These are phyloP conservation scores for Corvus moneduloides DNA, from an alignment of 2,113 vertebrate genomes.

Conservation along the genomic window DNA sequence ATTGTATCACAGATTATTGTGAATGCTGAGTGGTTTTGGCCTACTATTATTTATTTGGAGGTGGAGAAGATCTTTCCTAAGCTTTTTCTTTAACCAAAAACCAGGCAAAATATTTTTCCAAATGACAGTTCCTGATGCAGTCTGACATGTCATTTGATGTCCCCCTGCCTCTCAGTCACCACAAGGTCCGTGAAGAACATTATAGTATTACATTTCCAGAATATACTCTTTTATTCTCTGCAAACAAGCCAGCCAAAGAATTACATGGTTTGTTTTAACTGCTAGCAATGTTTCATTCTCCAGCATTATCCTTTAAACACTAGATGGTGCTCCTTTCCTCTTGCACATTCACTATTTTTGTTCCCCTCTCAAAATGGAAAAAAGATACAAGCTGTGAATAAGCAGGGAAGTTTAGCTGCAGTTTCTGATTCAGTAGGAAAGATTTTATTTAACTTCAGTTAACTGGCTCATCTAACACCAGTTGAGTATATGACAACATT, in stretches of 20 bases:
- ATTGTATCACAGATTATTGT: background rate
- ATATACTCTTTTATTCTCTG: background rate
- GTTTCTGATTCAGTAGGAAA: background rate
- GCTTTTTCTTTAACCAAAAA: background rate
- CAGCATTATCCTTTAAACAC: background rate
- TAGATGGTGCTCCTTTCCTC: conserved; percentile 14
- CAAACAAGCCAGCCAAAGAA: background rate
- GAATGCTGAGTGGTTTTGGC: background rate
- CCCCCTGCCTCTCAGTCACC: background rate
- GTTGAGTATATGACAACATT: background rate
- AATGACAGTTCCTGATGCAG: background rate
- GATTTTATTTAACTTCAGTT: background rate
- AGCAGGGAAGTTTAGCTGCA: background rate
- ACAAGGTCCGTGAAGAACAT: background rate
- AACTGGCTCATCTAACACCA: background rate
- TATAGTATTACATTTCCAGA: background rate
- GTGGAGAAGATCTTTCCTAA: background rate
- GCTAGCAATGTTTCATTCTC: background rate
- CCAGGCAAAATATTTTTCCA: background rate
- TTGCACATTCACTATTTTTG: background rate
- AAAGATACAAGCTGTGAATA: background rate
- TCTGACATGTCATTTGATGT: background rate
- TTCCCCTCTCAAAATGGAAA: background rate
- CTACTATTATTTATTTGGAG: background rate
- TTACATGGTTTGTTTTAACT: background rate